A percentile compares a stretch with the other conserved stretches of the same genome.
These are phyloP conservation scores for Amblyornis subalaris DNA, from an alignment of 2,113 vertebrate species.

Conservation along the genomic window DNA sequence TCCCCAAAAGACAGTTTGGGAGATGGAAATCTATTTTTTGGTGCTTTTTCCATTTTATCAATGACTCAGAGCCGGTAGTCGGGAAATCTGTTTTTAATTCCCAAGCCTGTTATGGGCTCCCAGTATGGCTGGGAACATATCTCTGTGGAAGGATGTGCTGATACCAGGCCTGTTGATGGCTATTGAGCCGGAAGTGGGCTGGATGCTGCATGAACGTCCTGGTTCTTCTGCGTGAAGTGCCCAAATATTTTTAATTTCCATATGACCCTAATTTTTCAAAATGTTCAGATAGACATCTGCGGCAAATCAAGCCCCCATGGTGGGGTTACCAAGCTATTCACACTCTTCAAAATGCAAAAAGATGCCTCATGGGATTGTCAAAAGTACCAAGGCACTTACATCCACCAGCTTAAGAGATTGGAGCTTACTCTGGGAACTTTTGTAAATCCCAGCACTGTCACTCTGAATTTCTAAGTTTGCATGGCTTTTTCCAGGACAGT, in stretches of 20 bases:
- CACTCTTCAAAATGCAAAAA: neutral
- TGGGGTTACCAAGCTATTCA: neutral
- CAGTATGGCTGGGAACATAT: neutral
- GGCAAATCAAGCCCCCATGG: rapidly evolving
- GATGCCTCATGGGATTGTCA: neutral
- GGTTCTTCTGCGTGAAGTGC: neutral
- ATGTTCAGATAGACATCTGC: neutral
- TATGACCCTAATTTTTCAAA: neutral
- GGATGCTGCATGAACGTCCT: neutral
- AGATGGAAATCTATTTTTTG: neutral
- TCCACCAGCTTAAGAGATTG: neutral
- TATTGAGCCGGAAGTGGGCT: neutral
- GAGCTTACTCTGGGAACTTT: neutral
- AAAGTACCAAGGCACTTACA: neutral
- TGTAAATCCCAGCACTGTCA: neutral
- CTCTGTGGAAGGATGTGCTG: rapidly evolving
- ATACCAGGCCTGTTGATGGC: neutral
- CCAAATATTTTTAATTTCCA: neutral
- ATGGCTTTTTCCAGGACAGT: neutral
- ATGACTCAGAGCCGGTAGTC: neutral
- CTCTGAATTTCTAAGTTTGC: neutral
- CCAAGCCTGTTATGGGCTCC: neutral
- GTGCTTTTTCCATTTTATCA: neutral
- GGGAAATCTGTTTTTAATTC: neutral
- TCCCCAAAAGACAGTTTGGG: neutral